Base-by-base conservation (phyloP, 23 tunicate species). In the Trididemnum miniatum region DNA sequence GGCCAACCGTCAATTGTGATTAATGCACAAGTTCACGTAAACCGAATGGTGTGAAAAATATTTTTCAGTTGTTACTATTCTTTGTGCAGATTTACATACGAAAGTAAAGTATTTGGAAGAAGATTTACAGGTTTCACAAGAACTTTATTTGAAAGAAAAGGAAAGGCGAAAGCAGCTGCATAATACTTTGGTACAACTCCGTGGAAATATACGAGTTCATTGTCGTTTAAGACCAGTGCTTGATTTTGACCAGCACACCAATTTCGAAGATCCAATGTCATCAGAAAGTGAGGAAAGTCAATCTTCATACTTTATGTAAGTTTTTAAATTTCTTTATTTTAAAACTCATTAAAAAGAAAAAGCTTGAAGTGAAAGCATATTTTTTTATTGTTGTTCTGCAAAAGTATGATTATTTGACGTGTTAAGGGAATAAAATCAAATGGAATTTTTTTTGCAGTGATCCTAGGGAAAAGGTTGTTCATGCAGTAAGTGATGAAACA, bases 161-260 rank as follows among this genome's bases (percentile, higher is more conserved):
- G 44, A 75, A 31, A 22, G 78, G 24, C n/a, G 92, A 30, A 74
- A 80, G 31, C 59, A 82, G 62, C 79, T 88, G n/a, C 92, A 88
- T 30, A 88, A 88, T 34, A 65, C 71, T 22, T 32, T 88, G 35
- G 86, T 88, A 0, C 89, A 88, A 65, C 27, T 88, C 25, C 82
- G 92, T 20, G 92, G 92, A 24, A 88, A 88, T 65, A 88, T 88
- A 22, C 38, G 92, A 74, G 92, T 88, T 33, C 92, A 88, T 35
- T 88, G 92, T 51, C 35, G 92, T 31, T 28, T 88, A 20, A 80
- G 92, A 40, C 92, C 92, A 65, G 49, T 76, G 44, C 76, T 82
- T 24, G 57, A 64, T 32, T 88, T 76, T 44, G 92, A 87, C 60
- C 37, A 26, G n/a, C n/a, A n/a, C n/a, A n/a, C n/a, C n/a, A n/a